Evolutionary conservation across 1,140 invertebrate species (phyloP).

Genomic region (Drosophila subobscura): DNA sequence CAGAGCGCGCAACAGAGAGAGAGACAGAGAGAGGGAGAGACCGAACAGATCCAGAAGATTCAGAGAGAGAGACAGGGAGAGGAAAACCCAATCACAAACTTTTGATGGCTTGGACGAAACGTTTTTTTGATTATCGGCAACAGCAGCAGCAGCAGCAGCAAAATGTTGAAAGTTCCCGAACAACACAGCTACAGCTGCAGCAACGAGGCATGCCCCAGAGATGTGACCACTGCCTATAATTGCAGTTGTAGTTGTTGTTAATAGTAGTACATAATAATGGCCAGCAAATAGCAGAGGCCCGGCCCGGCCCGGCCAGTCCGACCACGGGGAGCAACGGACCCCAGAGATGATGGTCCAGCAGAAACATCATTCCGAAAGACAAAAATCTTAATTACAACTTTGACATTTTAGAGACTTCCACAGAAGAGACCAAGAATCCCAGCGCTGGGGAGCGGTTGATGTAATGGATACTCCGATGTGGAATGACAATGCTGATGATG

Average conservation of each 20-base stretch:
- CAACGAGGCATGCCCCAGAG: slow-evolving; percentile 35
- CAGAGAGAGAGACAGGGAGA: slow-evolving; percentile 2
- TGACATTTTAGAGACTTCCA: slow-evolving; percentile 34
- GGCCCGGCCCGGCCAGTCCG: background rate
- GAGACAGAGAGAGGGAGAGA: slow-evolving; percentile 14
- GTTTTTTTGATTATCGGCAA: slow-evolving; percentile 54
- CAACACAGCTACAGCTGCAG: slow-evolving; percentile 12
- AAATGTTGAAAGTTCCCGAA: slow-evolving; percentile 43
- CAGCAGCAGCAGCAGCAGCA: slow-evolving; percentile 11
- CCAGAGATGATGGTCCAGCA: slow-evolving; percentile 14
- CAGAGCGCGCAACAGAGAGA: slow-evolving; percentile 18
- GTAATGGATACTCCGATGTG: too few relatives aligned
- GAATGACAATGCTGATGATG: too few relatives aligned
- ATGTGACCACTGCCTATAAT: slow-evolving; percentile 40
- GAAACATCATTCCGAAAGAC: slow-evolving; percentile 30
- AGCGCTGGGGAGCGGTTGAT: background rate
- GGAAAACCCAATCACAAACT: slow-evolving; percentile 54
- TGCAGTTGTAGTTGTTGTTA: slow-evolving; percentile 47
- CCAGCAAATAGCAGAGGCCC: slow-evolving; percentile 12
- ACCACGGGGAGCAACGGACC: slow-evolving; percentile 10
- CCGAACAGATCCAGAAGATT: background rate
- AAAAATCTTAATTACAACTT: slow-evolving; percentile 52
- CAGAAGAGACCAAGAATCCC: background rate
- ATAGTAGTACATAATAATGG: slow-evolving; percentile 50
- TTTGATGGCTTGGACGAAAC: slow-evolving; percentile 52